Conservation (phyloP, 2,888 invertebrate genomes). For the Poecilobothrus nobilitatus region DNA sequence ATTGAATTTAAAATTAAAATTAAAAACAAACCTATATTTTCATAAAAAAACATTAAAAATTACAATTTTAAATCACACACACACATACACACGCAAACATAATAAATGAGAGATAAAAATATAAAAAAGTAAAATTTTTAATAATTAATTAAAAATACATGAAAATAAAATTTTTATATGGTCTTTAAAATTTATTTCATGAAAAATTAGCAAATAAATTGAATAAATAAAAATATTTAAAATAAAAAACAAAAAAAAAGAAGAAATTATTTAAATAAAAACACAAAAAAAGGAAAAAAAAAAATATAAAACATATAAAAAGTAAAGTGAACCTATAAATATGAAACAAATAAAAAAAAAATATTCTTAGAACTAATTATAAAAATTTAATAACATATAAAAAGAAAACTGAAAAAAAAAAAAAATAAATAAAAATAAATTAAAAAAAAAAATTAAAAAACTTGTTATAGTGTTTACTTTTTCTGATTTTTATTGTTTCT, state of each 20-base stretch:
- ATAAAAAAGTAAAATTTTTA: no score
- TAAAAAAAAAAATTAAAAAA: not conserved
- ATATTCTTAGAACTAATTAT: conserved; percentile 4
- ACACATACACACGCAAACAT: no score
- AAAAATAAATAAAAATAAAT: conserved; percentile 18
- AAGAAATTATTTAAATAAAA: conserved; percentile 22
- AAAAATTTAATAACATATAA: conserved; percentile 14
- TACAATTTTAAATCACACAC: no score
- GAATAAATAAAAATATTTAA: no score
- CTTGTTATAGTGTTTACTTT: no score
- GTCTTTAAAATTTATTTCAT: not conserved
- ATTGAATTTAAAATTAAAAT: not conserved
- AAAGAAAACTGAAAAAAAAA: conserved; percentile 18
- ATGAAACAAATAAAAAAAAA: conserved; percentile 12
- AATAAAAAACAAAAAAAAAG: conserved; percentile 18
- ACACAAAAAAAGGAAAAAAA: conserved; percentile 18
- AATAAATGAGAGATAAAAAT: no score
- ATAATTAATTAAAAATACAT: no score
- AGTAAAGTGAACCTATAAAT: not conserved
- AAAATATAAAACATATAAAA: not conserved
- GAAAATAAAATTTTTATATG: not conserved
- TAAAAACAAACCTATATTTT: no score
- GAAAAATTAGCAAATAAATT: not conserved
- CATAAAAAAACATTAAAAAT: no score
- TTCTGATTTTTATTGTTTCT: no score